Evolutionary conservation across 2,797 vertebrate genomes (phyloP).

Genomic region (Leucoraja ocellata): DNA sequence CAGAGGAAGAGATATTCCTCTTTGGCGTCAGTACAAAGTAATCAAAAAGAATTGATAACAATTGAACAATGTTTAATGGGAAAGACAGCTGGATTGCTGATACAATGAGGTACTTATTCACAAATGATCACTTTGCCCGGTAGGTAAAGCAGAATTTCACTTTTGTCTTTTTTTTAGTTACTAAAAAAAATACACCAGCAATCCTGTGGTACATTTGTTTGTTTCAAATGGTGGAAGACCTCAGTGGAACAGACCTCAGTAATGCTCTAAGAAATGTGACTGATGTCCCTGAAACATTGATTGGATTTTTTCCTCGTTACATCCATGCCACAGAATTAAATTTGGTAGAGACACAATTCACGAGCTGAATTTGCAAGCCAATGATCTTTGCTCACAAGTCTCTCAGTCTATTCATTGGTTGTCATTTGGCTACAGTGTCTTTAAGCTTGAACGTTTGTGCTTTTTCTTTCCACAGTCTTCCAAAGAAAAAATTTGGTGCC

Average conservation of each 20-base stretch:
- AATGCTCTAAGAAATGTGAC: background rate
- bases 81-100: too few species aligned
- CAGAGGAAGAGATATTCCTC: background rate
- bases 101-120: background rate
- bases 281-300: background rate
- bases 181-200: background rate
- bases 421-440: background rate
- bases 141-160: background rate
- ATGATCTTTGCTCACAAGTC: background rate
- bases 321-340: background rate
- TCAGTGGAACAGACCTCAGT: background rate
- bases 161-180: background rate
- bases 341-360: background rate
- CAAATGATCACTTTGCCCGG: background rate
- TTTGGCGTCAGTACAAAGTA: background rate
- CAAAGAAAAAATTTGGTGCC: slow-evolving; percentile 20
- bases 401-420: background rate
- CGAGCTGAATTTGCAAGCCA: too few species aligned
- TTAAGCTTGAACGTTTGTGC: slow-evolving; percentile 29
- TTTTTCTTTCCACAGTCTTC: slow-evolving; percentile 35
- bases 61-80: too few species aligned
- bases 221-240: background rate
- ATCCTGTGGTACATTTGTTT: background rate
- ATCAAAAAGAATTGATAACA: background rate
- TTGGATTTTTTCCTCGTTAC: background rate